These are phyloP conservation scores for Caenorhabditis doughertyi DNA, from an alignment of 2,888 invertebrate species.

Conservation along the genomic window DNA sequence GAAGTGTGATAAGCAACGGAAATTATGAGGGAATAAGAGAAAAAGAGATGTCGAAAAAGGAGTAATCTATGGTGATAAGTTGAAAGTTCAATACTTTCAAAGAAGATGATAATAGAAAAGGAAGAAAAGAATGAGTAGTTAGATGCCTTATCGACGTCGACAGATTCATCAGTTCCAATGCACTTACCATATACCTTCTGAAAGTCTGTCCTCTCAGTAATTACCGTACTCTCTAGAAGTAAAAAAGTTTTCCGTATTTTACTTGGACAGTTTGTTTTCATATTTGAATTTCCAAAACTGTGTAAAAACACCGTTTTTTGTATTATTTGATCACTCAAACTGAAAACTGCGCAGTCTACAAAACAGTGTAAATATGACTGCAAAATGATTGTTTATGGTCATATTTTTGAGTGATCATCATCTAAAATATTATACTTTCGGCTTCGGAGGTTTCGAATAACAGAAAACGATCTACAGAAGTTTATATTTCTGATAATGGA, in stretches of 20 bases:
- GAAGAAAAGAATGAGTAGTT: background rate
- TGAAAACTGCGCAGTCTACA: constrained; percentile 16
- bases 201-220: no score
- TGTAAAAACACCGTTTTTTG: background rate
- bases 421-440: no score
- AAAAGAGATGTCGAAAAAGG: background rate
- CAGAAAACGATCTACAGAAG: no score
- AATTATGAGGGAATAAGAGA: constrained; percentile 17
- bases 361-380: constrained; percentile 22
- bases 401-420: constrained; percentile 10
- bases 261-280: no score
- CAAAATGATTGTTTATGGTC: constrained; percentile 22
- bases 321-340: constrained; percentile 13
- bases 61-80: constrained; percentile 48
- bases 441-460: background rate
- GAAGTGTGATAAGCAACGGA: constrained; percentile 38
- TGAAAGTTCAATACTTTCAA: constrained; percentile 35
- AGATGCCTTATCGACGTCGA: constrained; percentile 4
- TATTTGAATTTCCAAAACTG: background rate
- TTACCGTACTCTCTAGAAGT: no score
- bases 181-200: no score
- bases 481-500: no score
- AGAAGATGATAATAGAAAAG: background rate
- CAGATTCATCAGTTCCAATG: background rate
- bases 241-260: no score